Conservation (phyloP, 2,113 vertebrate species). For the Salvelinus sp. region DNA sequence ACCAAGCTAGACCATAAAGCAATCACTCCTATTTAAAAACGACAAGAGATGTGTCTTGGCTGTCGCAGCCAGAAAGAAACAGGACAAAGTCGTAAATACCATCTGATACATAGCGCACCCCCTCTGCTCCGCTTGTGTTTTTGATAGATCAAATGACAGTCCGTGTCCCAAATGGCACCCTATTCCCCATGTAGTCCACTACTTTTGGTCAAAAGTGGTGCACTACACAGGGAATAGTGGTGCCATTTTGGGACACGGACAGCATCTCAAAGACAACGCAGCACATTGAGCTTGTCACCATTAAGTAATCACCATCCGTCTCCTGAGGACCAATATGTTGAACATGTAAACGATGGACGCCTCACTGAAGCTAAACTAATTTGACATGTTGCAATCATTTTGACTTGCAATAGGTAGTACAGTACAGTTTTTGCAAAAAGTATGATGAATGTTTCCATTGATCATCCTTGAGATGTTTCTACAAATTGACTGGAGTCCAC, state of each 20-base stretch:
- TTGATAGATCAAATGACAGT: constrained; percentile 52
- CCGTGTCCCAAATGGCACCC: neutral
- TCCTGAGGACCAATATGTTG: neutral
- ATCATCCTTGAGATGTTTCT: too few relatives aligned
- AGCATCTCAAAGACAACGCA: neutral
- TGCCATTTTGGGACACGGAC: neutral
- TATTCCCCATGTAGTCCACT: constrained; percentile 14
- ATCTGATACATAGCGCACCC: constrained; percentile 34
- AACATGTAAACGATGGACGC: constrained; percentile 39
- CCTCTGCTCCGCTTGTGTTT: constrained; percentile 48
- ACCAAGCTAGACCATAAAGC: constrained; percentile 18
- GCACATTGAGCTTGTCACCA: constrained; percentile 37
- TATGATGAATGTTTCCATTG: too few relatives aligned
- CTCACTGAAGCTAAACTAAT: constrained; percentile 29
- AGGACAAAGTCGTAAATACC: constrained; percentile 48
- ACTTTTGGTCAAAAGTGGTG: too few relatives aligned
- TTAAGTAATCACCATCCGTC: constrained; percentile 28
- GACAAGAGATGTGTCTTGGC: constrained; percentile 43
- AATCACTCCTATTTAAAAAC: constrained; percentile 43
- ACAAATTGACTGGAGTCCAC: too few relatives aligned
- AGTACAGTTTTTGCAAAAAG: too few relatives aligned
- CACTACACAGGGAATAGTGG: too few relatives aligned
- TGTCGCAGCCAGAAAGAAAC: constrained; percentile 46
- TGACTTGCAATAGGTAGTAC: neutral
- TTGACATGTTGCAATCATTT: constrained; percentile 8